Evolutionary conservation across 1,140 invertebrate species (phyloP).

Genomic region (Mercenaria mercenaria): DNA sequence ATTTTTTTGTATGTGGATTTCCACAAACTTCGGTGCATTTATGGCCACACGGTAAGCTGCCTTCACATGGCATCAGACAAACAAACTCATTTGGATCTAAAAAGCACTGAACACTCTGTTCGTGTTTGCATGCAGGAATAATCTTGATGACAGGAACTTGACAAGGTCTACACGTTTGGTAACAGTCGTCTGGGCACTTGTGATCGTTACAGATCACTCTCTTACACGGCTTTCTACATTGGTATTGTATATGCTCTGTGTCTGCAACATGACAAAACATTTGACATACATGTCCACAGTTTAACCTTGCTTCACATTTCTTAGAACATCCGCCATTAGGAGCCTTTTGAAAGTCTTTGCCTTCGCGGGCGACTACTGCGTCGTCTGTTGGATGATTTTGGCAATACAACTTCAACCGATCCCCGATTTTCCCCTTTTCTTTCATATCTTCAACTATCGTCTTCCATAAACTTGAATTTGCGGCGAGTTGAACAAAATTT

Average conservation of each 20-base stretch:
- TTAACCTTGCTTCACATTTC: slow-evolving; percentile 80
- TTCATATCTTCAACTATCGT: slow-evolving; percentile 77
- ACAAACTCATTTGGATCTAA: slow-evolving; percentile 47
- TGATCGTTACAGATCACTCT: slow-evolving; percentile 67
- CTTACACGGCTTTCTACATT: slow-evolving; percentile 82
- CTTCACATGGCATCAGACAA: slow-evolving; percentile 59
- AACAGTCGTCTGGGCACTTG: slow-evolving; percentile 74
- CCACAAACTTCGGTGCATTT: slow-evolving; percentile 9
- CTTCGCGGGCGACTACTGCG: slow-evolving; percentile 64
- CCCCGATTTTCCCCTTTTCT: slow-evolving; percentile 64
- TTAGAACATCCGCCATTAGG: slow-evolving; percentile 85
- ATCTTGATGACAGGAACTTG: slow-evolving; percentile 54
- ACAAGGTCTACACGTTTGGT: slow-evolving; percentile 76
- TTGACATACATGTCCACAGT: slow-evolving; percentile 84
- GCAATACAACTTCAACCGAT: slow-evolving; percentile 83
- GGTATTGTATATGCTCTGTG: slow-evolving; percentile 74
- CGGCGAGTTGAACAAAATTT: slow-evolving; percentile 89
- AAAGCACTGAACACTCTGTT: slow-evolving; percentile 62
- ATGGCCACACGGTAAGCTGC: slow-evolving; percentile 87
- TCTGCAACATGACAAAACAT: slow-evolving; percentile 80
- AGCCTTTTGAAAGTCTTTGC: slow-evolving; percentile 83
- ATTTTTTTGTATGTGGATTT: not conserved
- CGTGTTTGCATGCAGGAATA: slow-evolving; percentile 66
- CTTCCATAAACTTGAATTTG: slow-evolving; percentile 83
- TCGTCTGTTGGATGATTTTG: slow-evolving; percentile 85